Conservation (phyloP, 1,140 invertebrate genomes). For the Mizuhopecten yessoensis region DNA sequence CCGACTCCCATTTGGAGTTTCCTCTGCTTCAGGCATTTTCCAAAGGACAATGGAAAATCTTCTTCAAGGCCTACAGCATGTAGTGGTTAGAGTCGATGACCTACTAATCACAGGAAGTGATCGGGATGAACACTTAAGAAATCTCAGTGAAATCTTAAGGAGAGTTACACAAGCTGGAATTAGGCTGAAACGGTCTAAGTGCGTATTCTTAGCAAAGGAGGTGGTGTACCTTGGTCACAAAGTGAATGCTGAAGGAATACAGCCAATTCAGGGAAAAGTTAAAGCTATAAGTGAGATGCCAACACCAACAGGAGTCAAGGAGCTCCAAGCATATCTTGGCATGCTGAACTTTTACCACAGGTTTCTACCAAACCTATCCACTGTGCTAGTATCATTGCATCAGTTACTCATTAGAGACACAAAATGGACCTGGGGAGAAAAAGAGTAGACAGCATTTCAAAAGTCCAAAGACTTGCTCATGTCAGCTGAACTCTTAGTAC, state of each 20-base stretch:
- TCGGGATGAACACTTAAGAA: constrained; percentile 59
- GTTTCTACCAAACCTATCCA: too few relatives aligned
- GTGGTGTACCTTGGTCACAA: constrained; percentile 79
- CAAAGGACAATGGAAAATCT: constrained; percentile 83
- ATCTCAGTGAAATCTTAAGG: constrained; percentile 48
- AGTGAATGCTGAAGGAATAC: constrained; percentile 69
- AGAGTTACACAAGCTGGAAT: constrained; percentile 75
- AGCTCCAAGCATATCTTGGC: constrained; percentile 61
- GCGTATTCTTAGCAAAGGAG: constrained; percentile 67
- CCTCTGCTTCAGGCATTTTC: constrained; percentile 84
- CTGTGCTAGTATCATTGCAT: constrained; percentile 41
- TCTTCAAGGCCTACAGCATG: constrained; percentile 66
- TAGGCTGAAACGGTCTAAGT: constrained; percentile 82
- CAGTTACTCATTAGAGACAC: constrained; percentile 10
- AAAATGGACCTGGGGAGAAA: constrained; percentile 62
- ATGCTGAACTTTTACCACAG: too few relatives aligned
- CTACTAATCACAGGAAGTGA: constrained; percentile 63
- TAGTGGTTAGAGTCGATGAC: constrained; percentile 61
- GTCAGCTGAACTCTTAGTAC: constrained; percentile 72
- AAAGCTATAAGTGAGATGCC: constrained; percentile 70
- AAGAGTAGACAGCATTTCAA: constrained; percentile 62
- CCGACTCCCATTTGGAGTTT: constrained; percentile 61
- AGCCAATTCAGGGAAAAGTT: constrained; percentile 69
- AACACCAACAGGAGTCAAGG: constrained; percentile 40
- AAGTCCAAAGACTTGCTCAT: constrained; percentile 68